Conservation (phyloP, 1,140 invertebrate species). For the Telenomus remus region DNA sequence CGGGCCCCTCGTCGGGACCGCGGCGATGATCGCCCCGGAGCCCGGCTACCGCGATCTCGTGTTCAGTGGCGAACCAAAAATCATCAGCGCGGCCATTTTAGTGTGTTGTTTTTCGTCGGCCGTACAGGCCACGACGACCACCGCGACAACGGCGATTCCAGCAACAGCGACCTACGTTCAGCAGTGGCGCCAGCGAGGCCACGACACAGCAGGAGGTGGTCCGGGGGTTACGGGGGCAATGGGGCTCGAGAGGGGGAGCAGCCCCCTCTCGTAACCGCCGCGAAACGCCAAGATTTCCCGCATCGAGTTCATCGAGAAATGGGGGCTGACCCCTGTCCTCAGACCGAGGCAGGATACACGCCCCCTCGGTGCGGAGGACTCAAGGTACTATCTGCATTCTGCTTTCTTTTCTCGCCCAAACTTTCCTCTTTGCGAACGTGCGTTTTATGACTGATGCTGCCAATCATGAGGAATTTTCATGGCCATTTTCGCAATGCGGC, state of each 20-base stretch:
- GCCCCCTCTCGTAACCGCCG: slow-evolving; percentile 76
- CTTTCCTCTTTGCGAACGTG: not conserved
- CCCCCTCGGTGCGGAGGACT: slow-evolving; percentile 82
- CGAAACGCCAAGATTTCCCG: slow-evolving; percentile 90
- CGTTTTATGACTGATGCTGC: no score
- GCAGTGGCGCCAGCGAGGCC: slow-evolving; percentile 55
- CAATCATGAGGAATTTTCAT: slow-evolving; percentile 1
- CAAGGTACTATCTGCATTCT: slow-evolving; percentile 39
- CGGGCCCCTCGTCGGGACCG: slow-evolving; percentile 20
- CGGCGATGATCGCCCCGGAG: slow-evolving; percentile 33
- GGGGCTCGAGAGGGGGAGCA: slow-evolving; percentile 74
- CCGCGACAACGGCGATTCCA: slow-evolving; percentile 26
- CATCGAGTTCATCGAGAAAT: slow-evolving; percentile 96
- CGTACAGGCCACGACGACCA: slow-evolving; percentile 32
- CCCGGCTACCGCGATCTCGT: slow-evolving; percentile 28
- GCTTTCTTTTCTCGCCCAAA: no score
- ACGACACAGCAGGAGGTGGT: slow-evolving; percentile 65
- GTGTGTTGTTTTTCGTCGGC: slow-evolving; percentile 56
- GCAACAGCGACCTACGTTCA: slow-evolving; percentile 37
- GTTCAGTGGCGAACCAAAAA: slow-evolving; percentile 16
- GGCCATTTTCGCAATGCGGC: not conserved
- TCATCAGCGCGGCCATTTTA: slow-evolving; percentile 58
- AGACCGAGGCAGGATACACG: slow-evolving; percentile 92
- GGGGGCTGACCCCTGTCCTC: slow-evolving; percentile 96
- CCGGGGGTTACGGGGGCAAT: slow-evolving; percentile 71